A percentile compares a stretch with the other conserved stretches of the same genome.
These are phyloP conservation scores for Helicoverpa armigera DNA, from an alignment of 1,140 invertebrate species.

Conservation along the genomic window DNA sequence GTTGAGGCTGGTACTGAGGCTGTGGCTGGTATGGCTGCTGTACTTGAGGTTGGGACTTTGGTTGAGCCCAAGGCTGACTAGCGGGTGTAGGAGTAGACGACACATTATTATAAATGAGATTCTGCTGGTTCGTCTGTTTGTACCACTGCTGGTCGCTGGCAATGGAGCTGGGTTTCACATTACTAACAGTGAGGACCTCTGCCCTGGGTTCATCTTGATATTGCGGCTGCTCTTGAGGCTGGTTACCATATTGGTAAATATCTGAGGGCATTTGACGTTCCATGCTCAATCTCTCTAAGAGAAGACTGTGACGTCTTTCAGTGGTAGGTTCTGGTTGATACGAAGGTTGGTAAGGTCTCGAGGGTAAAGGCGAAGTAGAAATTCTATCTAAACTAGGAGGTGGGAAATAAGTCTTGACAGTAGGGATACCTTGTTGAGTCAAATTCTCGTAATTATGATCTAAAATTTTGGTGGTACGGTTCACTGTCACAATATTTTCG, in stretches of 20 bases:
- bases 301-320: conserved; percentile 79
- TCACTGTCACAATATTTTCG: conserved; percentile 81
- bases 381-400: conserved; percentile 67
- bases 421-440: conserved; percentile 69
- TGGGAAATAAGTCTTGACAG: conserved; percentile 76
- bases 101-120: conserved; percentile 68
- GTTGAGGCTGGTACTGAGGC: conserved; percentile 60
- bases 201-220: conserved; percentile 77
- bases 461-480: conserved; percentile 79
- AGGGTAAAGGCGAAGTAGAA: conserved; percentile 67
- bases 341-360: conserved; percentile 70
- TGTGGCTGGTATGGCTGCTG: conserved; percentile 60
- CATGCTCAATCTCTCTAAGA: conserved; percentile 78
- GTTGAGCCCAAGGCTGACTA: conserved; percentile 58
- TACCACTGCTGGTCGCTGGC: conserved; percentile 80
- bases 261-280: conserved; percentile 78
- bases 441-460: conserved; percentile 77
- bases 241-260: conserved; percentile 70
- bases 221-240: conserved; percentile 72
- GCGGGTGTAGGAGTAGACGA: conserved; percentile 55
- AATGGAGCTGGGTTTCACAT: conserved; percentile 81
- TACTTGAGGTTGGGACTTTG: conserved; percentile 60
- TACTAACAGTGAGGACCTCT: conserved; percentile 78
- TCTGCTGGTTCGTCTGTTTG: conserved; percentile 69
- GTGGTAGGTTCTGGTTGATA: conserved; percentile 70